Evolutionary conservation across 2,888 invertebrate genomes (phyloP).

Genomic region (Epirrhoe alternata): DNA sequence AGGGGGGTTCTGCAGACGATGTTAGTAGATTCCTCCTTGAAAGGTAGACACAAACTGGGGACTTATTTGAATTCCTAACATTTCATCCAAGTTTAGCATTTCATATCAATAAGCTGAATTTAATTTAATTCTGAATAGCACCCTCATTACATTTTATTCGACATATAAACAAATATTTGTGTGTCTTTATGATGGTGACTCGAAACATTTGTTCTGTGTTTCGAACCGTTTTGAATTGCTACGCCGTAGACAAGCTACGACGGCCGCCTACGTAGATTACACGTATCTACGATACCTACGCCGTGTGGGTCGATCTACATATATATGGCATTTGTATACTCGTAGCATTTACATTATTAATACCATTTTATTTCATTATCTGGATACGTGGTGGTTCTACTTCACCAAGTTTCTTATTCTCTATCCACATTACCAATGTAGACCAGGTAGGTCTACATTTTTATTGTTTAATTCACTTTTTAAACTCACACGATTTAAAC

Average conservation of each 20-base stretch:
- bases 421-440: not conserved
- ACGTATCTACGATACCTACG: conserved; percentile 37
- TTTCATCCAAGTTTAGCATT: conserved; percentile 65
- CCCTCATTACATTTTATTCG: conserved; percentile 2
- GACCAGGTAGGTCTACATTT: too few relatives aligned
- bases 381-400: not conserved
- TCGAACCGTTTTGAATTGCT: conserved; percentile 26
- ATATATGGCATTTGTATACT: conserved; percentile 20
- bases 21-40: conserved; percentile 68
- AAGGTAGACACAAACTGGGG: conserved; percentile 70
- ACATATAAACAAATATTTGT: not conserved
- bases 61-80: conserved; percentile 76
- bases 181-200: conserved; percentile 18
- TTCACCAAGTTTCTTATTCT: not conserved
- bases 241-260: conserved; percentile 38
- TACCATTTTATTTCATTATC: conserved; percentile 6
- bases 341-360: conserved; percentile 17
- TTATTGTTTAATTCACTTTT: too few relatives aligned
- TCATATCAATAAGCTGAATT: conserved; percentile 65
- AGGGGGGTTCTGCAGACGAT: conserved; percentile 58
- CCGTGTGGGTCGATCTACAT: conserved; percentile 36
- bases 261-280: conserved; percentile 33
- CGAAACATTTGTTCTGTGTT: conserved; percentile 20
- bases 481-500: too few relatives aligned
- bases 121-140: conserved; percentile 50